Conservation (phyloP, 1,140 invertebrate species). For the Brachystomella parvula region DNA sequence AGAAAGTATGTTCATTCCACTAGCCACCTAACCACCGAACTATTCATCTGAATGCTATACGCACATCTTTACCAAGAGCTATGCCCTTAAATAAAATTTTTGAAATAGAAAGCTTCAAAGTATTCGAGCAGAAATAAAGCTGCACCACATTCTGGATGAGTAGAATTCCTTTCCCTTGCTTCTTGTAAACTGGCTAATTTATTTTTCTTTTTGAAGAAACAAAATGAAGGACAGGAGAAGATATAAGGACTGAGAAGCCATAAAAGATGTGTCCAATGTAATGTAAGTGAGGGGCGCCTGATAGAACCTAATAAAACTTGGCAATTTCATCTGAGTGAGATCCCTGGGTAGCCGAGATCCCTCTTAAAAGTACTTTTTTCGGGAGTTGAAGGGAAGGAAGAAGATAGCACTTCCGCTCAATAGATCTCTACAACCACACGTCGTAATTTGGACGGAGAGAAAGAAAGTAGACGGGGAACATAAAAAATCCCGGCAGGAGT, state of each 20-base stretch:
- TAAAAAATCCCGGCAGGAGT: conserved; percentile 14
- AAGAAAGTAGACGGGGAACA: conserved; percentile 34
- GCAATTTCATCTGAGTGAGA: conserved; percentile 31
- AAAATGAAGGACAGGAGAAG: conserved; percentile 6
- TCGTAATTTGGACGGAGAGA: conserved; percentile 34
- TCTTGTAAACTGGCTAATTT: no score
- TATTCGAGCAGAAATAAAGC: no score
- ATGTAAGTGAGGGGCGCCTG: conserved; percentile 29
- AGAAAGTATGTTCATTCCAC: no score
- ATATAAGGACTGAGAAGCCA: conserved; percentile 13
- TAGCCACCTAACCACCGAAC: no score
- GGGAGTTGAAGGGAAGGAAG: conserved; percentile 7
- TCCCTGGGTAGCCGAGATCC: not conserved
- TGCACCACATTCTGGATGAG: no score
- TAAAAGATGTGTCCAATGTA: conserved; percentile 35
- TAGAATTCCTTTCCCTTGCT: no score
- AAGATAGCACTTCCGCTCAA: conserved; percentile 39
- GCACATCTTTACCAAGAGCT: no score
- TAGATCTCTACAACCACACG: conserved; percentile 38
- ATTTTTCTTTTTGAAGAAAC: no score
- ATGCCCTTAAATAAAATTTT: no score
- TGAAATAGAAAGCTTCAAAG: no score
- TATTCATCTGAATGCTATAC: no score
- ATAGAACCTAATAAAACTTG: conserved; percentile 39
- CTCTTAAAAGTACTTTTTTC: not conserved